Evolutionary conservation across 2,797 vertebrate species (phyloP).

Genomic region (Pyrocephalus nanus): DNA sequence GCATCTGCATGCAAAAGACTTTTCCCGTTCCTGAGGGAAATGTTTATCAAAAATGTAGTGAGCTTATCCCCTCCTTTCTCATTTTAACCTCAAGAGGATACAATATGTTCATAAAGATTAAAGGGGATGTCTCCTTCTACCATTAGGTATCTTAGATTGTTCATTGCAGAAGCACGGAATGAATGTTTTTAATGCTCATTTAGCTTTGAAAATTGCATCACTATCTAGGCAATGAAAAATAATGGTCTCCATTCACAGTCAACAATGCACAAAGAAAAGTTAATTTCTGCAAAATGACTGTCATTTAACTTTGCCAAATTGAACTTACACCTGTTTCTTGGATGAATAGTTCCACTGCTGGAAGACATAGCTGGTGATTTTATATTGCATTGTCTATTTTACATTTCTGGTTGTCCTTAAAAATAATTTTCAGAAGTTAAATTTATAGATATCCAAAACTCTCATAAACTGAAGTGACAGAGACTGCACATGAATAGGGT

Average conservation of each 20-base stretch:
- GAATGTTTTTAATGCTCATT: constrained; percentile 56
- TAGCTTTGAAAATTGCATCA: constrained; percentile 54
- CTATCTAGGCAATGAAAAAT: constrained; percentile 54
- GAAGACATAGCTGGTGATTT: constrained; percentile 12
- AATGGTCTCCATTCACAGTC: constrained; percentile 43
- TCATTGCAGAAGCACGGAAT: constrained; percentile 20
- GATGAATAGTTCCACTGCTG: constrained; percentile 25
- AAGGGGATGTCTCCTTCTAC: neutral
- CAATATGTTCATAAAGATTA: constrained; percentile 28
- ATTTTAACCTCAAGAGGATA: constrained; percentile 20
- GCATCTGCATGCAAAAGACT: neutral
- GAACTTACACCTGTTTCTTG: constrained; percentile 38
- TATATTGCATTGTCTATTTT: neutral
- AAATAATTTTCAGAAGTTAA: constrained; percentile 31
- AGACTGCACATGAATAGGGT: neutral
- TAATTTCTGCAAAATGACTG: constrained; percentile 53
- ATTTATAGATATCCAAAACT: constrained; percentile 5
- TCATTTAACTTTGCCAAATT: constrained; percentile 45
- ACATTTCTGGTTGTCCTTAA: neutral
- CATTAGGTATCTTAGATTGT: constrained; percentile 22
- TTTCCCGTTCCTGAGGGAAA: neutral
- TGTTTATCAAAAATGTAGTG: neutral
- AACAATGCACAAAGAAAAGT: constrained; percentile 59
- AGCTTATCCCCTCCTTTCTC: neutral
- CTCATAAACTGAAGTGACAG: neutral